These are phyloP conservation scores for Exephanes ischioxanthus DNA, from an alignment of 2,888 invertebrate species.

Conservation along the genomic window DNA sequence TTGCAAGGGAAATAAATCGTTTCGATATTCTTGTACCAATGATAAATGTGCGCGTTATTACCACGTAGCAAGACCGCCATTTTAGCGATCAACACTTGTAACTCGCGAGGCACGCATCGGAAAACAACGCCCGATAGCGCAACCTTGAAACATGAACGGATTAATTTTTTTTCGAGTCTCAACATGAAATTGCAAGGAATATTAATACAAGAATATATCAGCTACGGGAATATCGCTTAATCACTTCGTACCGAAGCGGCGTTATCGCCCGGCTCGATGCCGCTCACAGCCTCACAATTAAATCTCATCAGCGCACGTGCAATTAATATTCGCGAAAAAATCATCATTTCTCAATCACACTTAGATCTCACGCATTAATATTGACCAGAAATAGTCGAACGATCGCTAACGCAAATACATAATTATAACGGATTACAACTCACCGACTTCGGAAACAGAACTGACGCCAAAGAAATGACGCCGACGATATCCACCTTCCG, in stretches of 20 bases:
- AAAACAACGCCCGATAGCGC: neutral
- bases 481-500: slow-evolving; percentile 50
- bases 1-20: neutral
- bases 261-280: slow-evolving; percentile 49
- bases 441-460: slow-evolving; percentile 64
- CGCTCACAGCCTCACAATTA: slow-evolving; percentile 10
- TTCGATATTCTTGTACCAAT: neutral
- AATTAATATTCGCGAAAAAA: slow-evolving; percentile 42
- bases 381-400: slow-evolving; percentile 32
- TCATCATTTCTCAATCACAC: neutral
- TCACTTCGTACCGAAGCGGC: slow-evolving; percentile 8
- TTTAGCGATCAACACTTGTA: slow-evolving; percentile 43
- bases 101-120: slow-evolving; percentile 27
- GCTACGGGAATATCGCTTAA: slow-evolving; percentile 11
- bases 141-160: neutral
- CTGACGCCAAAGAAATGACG: slow-evolving; percentile 65
- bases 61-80: slow-evolving; percentile 59
- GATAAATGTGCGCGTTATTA: slow-evolving; percentile 29
- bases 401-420: slow-evolving; percentile 51
- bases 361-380: slow-evolving; percentile 9
- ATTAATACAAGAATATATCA: neutral
- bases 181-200: neutral
- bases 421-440: slow-evolving; percentile 64
- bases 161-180: neutral
- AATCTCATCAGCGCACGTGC: neutral